phyloP scores from a whole-genome alignment of 2,113 vertebrate genomes.

The Xenus cinereus region DNA sequence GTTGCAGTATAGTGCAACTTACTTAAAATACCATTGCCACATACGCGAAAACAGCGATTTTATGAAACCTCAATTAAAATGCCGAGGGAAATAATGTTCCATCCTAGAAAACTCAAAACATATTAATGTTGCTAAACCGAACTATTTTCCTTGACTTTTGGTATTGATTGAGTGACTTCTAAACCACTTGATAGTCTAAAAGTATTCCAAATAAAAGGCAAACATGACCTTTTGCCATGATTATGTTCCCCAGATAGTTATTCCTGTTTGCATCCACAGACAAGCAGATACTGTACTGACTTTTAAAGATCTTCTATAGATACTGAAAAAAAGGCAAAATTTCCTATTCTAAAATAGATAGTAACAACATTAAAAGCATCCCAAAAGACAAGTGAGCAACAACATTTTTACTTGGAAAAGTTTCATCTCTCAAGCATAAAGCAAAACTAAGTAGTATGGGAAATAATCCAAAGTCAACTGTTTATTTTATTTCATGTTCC shows the following conservation, averaged over 20 bases:
- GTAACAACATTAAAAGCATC: background rate
- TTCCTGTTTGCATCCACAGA: conserved; percentile 16
- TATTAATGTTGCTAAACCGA: conserved; percentile 15
- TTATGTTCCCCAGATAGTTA: conserved; percentile 39
- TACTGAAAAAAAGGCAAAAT: background rate
- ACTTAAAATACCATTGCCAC: background rate
- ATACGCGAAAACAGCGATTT: background rate
- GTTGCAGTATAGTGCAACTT: background rate
- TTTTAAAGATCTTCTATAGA: background rate
- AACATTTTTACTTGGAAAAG: background rate
- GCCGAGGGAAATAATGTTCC: background rate
- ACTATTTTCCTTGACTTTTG: conserved; percentile 36
- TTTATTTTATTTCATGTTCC: background rate
- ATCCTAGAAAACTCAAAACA: background rate
- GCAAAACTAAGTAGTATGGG: background rate
- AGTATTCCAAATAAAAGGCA: conserved; percentile 59
- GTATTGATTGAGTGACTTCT: conserved; percentile 53
- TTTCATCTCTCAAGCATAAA: background rate
- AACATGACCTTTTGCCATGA: conserved; percentile 55
- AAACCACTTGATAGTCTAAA: conserved; percentile 55
- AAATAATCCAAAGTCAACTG: background rate
- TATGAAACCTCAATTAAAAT: conserved; percentile 18
- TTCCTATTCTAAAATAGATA: background rate
- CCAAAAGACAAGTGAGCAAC: background rate
- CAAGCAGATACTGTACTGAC: conserved; percentile 26